Evolutionary conservation across 64 coral and sea anemone species (phyloP).

Genomic region (Montipora foliosa): DNA sequence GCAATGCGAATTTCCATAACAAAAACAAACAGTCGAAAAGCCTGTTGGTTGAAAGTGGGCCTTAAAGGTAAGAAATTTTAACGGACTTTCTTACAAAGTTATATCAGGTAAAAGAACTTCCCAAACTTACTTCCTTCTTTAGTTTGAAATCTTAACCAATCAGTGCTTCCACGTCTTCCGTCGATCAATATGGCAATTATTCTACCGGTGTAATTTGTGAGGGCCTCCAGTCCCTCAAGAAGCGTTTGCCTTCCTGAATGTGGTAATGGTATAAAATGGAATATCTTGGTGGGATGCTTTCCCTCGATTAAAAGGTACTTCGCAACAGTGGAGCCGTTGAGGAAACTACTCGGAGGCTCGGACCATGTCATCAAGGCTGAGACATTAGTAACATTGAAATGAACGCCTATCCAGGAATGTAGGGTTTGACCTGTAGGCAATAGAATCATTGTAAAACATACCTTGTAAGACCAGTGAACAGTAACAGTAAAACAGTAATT

Average conservation of each 20-base stretch:
- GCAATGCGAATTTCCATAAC: no score
- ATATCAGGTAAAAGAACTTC: not conserved
- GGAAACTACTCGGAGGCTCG: not conserved
- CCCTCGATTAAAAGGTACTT: not conserved
- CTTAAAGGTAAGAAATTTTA: no score
- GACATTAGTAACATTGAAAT: not conserved
- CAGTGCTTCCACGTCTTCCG: slow-evolving; percentile 1
- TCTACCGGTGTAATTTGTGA: not conserved
- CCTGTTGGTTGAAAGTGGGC: no score
- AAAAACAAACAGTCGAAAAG: no score
- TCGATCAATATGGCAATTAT: not conserved
- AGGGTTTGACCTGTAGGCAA: not conserved
- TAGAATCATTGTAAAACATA: not conserved
- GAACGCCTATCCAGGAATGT: not conserved
- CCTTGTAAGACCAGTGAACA: no score
- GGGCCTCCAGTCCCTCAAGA: not conserved
- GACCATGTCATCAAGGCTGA: not conserved
- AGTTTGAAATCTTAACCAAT: not conserved
- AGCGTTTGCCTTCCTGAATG: not conserved
- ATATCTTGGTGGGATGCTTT: not conserved
- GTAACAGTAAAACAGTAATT: no score
- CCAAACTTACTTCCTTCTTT: slow-evolving; percentile 37
- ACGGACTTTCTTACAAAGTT: no score
- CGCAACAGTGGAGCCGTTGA: not conserved
- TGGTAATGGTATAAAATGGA: not conserved